Evolutionary conservation across 64 coral and sea anemone species (phyloP), one percentile per base, ranked within the genome.

Genomic region (Actinia equina): DNA sequence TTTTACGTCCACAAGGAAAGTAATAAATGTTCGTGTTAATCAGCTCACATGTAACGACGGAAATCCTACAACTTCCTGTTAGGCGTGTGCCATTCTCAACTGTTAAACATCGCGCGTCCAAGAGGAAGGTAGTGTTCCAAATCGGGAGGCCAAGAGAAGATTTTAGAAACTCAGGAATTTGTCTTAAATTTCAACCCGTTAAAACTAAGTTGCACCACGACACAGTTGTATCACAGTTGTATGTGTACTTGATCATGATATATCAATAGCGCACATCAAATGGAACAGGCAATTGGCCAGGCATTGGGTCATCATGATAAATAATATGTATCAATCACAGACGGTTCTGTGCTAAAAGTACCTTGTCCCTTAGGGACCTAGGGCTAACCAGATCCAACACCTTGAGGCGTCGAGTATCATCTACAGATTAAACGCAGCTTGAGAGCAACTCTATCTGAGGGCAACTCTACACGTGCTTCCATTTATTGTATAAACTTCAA

Each of bases 91-190:
- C 69, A 30, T 42, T 74, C 25, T n/a, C 26, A 30, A 30, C 69
- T 41, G 25, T 41, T 74, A 65, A 65, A n/a, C 22, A 7, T 41
- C 3, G 69, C 13, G 69, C 26, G 69, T 30, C 23, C 69, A 11
- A 41, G 25, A 74, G 69, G 69, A 74, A 74, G 7, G 41, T 41
- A 3, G n/a, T 4, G 12, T 41, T 15, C 26, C 26, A 74, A 74
- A 74, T 74, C 27, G n/a, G 62, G 14, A 26, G 55, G 55, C 55
- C 30, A 14, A 5, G 37, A 14, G 12, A 74, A 74, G 7, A 27
- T 74, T 13, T 74, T 74, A 25, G 69, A 74, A 74, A 74, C 69
- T 74, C 69, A 30, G 69, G 69, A 74, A 14, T 11, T 74, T 74
- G 10, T 74, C 69, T 74, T 30, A 15, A 13, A 74, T 74, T 74